These are phyloP conservation scores for Myrmecophaga tridactyla DNA, from an alignment of 2,113 vertebrate genomes.

Conservation along the genomic window DNA sequence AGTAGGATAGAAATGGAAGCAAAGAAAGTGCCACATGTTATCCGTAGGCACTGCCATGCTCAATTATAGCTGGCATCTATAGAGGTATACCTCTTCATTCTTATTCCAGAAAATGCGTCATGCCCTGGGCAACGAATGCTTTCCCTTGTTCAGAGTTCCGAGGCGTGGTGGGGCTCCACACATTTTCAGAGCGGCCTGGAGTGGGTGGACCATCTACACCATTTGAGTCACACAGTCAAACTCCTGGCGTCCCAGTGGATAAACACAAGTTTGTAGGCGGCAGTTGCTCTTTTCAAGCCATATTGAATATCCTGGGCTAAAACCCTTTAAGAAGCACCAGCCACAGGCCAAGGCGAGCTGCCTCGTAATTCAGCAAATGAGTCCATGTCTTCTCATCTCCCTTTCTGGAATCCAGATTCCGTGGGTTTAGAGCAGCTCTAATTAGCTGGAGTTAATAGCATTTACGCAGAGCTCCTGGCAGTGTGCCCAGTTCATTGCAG, in stretches of 20 bases:
- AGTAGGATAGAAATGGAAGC: not conserved
- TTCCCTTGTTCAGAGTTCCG: not conserved
- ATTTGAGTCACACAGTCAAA: not conserved
- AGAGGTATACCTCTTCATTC: not conserved
- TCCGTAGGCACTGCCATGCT: fast-evolving
- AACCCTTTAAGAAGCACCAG: not conserved
- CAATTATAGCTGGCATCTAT: fast-evolving
- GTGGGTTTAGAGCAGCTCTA: constrained; percentile 35
- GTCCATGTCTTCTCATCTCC: constrained; percentile 8
- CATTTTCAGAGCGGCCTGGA: not conserved
- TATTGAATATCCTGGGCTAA: not conserved
- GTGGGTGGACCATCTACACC: fast-evolving
- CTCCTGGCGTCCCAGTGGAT: fast-evolving
- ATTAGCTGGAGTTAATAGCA: constrained; percentile 64
- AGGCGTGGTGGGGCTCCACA: not conserved
- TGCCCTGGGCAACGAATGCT: fast-evolving
- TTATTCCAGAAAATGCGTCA: not conserved
- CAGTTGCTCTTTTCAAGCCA: not conserved
- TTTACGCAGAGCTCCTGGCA: constrained; percentile 56
- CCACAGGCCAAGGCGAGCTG: constrained; percentile 41
- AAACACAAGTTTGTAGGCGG: not conserved
- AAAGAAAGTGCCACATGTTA: fast-evolving
- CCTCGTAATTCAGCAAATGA: constrained; percentile 25
- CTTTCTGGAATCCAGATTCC: constrained; percentile 44
- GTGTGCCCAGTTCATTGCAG: too few species aligned